Evolutionary conservation across 2,113 vertebrate species (phyloP), one percentile per base, ranked within the genome.

Genomic region (Dipodomys ordii): DNA sequence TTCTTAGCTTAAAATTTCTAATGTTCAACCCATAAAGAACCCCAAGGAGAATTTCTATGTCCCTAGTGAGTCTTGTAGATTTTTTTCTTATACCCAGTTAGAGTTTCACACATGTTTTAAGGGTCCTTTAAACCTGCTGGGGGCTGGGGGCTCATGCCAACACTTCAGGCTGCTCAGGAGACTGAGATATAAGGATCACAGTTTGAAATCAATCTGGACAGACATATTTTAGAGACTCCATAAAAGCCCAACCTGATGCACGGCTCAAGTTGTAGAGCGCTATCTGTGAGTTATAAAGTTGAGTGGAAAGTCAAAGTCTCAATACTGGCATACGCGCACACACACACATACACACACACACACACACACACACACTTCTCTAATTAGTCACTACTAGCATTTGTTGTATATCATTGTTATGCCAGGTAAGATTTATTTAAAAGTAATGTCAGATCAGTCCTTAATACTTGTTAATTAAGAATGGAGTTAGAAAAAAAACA

Each of bases 1-100:
- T 90, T 79, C n/a, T 83, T 68, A 1, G 71, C 30, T 6, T 68
- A 93, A 39, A 22, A 90, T 83, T 83, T 91, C 22, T 76, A 65
- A 83, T 71, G 53, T 64, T 49, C 11, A 87, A 64, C n/a, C 32
- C 23, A 94, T 10, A 30, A 65, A 81, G 57, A 57, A 65, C 30
- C 3, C 1, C 7, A n/a, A 53, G 20, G 30, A 79, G 25, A 79
- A 74, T 35, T 68, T 78, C 68, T 4, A n/a, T 6, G 20, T 39
- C 15, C 9, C 16, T 15, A 7, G 25, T 25, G 35, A 12, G 8
- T 49, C 3, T 71, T 74, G n/a, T 1, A 71, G 22, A 83, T 44
- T 71, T n/a, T 7, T 69, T 83, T 76, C 13, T 11, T 8, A 68
- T 62, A 25, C 1, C 13, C 57, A 83, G 57, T 39, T 39, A 79